These are phyloP conservation scores for Sebastes matsubarae DNA, from an alignment of 2,797 vertebrate genomes.

Conservation along the genomic window DNA sequence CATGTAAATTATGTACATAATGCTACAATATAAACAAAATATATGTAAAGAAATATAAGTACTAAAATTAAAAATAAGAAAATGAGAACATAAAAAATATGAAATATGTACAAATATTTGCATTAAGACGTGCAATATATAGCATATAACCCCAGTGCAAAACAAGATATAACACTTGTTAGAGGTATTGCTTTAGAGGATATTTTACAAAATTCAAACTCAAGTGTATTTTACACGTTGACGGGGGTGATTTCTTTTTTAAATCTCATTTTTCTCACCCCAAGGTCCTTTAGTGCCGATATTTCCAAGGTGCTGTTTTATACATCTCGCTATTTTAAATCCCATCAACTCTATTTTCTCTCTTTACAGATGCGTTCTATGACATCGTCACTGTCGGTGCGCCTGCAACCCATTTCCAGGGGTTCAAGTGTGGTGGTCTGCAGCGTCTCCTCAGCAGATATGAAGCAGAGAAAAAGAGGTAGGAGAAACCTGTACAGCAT, in stretches of 20 bases:
- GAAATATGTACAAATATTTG: too few species aligned
- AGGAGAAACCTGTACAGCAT: constrained; percentile 46
- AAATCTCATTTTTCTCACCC: background rate
- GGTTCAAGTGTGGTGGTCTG: constrained; percentile 96
- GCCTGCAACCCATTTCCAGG: constrained; percentile 95
- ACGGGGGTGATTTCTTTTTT: background rate
- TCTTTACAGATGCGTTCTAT: constrained; percentile 88
- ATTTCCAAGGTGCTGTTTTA: background rate
- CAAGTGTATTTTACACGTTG: background rate
- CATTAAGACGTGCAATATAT: too few species aligned
- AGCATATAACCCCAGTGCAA: too few species aligned
- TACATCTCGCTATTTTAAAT: background rate
- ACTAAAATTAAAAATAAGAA: too few species aligned
- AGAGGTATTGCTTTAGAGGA: background rate
- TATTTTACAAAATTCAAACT: background rate
- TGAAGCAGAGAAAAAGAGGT: constrained; percentile 96
- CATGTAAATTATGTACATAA: too few species aligned
- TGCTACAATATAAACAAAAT: too few species aligned
- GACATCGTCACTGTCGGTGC: constrained; percentile 96
- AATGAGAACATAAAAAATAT: too few species aligned
- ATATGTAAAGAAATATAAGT: too few species aligned
- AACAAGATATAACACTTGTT: background rate
- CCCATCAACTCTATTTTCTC: constrained; percentile 33
- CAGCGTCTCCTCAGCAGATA: constrained; percentile 92
- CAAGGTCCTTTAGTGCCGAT: background rate